Percentiles rank a stretch among this genome's conserved stretches.
phyloP scores from a whole-genome alignment of 2,888 invertebrate genomes.

The Eupithecia inturbata region DNA sequence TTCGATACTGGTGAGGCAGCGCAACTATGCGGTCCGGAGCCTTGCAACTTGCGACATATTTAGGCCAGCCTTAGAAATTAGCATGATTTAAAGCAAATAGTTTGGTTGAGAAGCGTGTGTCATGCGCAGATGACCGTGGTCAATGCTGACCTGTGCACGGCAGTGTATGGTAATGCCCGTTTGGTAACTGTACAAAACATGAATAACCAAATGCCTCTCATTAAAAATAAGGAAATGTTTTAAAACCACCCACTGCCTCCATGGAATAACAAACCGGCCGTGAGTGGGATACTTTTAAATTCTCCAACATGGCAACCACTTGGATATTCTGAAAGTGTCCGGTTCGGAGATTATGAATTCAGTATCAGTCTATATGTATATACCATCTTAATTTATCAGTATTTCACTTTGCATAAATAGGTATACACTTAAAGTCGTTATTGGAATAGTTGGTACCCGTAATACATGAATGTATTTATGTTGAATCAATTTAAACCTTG shows the following conservation, averaged over 20 bases:
- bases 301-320: constrained; percentile 26
- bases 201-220: constrained; percentile 52
- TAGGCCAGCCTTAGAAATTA: constrained; percentile 64
- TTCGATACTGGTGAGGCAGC: constrained; percentile 50
- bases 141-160: constrained; percentile 66
- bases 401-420: constrained; percentile 30
- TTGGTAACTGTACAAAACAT: constrained; percentile 57
- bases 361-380: constrained; percentile 21
- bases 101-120: constrained; percentile 51
- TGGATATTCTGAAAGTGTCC: constrained; percentile 41
- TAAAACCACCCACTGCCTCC: constrained; percentile 45
- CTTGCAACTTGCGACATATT: constrained; percentile 66
- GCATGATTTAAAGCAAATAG: constrained; percentile 66
- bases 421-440: constrained; percentile 18
- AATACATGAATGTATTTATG: constrained; percentile 21
- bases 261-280: constrained; percentile 47
- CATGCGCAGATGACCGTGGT: constrained; percentile 62
- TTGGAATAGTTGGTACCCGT: constrained; percentile 26
- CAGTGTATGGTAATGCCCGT: constrained; percentile 67
- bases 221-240: constrained; percentile 52
- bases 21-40: constrained; percentile 66
- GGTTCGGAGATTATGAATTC: constrained; percentile 35
- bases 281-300: constrained; percentile 33
- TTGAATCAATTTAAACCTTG: constrained; percentile 23
- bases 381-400: constrained; percentile 31